A percentile compares a stretch with the other conserved stretches of the same genome.
phyloP scores from a whole-genome alignment of 2,888 invertebrate species.

The Plebejus anna region DNA sequence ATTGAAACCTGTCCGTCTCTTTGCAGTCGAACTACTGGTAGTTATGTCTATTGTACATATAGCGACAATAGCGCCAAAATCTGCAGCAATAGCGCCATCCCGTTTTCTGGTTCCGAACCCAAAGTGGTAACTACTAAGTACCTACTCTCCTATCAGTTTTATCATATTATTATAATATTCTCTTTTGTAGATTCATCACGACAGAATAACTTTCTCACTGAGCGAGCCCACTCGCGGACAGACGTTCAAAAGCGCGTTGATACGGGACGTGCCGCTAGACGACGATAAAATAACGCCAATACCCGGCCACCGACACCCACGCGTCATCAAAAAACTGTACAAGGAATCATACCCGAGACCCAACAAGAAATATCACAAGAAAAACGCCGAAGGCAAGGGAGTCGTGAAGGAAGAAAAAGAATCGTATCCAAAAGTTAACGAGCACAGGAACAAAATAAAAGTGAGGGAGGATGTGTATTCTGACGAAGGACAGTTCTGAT shows the following conservation, averaged over 20 bases:
- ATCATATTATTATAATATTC: neutral
- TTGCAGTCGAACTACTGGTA: too few species aligned
- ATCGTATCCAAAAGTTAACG: constrained; percentile 50
- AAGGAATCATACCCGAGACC: constrained; percentile 42
- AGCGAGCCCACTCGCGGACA: constrained; percentile 70
- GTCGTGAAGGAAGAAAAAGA: constrained; percentile 59
- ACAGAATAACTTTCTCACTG: constrained; percentile 68
- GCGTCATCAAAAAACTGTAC: constrained; percentile 46
- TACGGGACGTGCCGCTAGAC: constrained; percentile 51
- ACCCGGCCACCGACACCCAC: constrained; percentile 42
- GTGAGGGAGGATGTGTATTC: constrained; percentile 59
- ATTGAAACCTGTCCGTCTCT: too few species aligned
- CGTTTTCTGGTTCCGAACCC: neutral
- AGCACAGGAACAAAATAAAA: constrained; percentile 61
- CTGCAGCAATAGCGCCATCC: neutral
- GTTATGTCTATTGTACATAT: too few species aligned
- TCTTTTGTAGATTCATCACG: constrained; percentile 62
- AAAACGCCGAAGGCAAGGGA: constrained; percentile 56
- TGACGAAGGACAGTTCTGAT: constrained; percentile 46
- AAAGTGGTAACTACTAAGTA: too few species aligned
- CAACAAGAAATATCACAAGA: constrained; percentile 50
- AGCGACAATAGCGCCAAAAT: neutral
- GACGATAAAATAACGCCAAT: constrained; percentile 44
- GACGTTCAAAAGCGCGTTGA: constrained; percentile 68
- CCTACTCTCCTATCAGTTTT: too few species aligned